Percentiles rank a stretch among this genome's conserved stretches.
These are phyloP conservation scores for Diabrotica virgifera DNA, from an alignment of 1,140 invertebrate genomes.

Conservation along the genomic window DNA sequence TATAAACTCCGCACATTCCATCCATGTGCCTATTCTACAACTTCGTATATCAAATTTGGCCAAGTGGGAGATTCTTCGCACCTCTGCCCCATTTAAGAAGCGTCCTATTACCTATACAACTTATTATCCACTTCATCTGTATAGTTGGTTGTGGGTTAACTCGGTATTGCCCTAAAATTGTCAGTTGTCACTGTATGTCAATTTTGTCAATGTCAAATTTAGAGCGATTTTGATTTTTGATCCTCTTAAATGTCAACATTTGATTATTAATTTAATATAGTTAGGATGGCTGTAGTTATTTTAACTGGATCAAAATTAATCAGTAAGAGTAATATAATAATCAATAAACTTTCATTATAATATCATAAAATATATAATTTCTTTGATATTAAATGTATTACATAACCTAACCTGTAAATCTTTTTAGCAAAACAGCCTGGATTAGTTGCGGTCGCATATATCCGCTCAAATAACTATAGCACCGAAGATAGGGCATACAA, in stretches of 20 bases:
- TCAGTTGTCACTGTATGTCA: not conserved
- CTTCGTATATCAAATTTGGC: too few relatives aligned
- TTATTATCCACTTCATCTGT: not conserved
- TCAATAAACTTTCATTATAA: not conserved
- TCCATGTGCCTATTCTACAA: too few relatives aligned
- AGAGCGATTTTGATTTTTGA: not conserved
- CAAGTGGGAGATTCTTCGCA: too few relatives aligned
- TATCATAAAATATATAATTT: not conserved
- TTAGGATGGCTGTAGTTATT: slow-evolving; percentile 14
- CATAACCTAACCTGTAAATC: slow-evolving; percentile 17
- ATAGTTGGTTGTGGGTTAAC: not conserved
- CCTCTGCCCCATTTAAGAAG: too few relatives aligned
- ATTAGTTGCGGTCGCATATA: slow-evolving; percentile 7
- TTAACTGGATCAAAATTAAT: slow-evolving; percentile 17
- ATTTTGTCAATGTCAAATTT: not conserved
- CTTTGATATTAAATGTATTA: slow-evolving; percentile 4
- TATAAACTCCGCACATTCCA: too few relatives aligned
- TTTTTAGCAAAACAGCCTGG: slow-evolving; percentile 17
- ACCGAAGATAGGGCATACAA: slow-evolving; percentile 39
- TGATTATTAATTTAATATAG: slow-evolving; percentile 6
- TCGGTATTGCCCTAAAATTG: too few relatives aligned
- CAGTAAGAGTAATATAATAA: slow-evolving; percentile 6
- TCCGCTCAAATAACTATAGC: slow-evolving; percentile 15
- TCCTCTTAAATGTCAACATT: not conserved
- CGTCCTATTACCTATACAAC: not conserved